phyloP scores from a whole-genome alignment of 2,888 invertebrate genomes.

The Cyaniris semiargus region DNA sequence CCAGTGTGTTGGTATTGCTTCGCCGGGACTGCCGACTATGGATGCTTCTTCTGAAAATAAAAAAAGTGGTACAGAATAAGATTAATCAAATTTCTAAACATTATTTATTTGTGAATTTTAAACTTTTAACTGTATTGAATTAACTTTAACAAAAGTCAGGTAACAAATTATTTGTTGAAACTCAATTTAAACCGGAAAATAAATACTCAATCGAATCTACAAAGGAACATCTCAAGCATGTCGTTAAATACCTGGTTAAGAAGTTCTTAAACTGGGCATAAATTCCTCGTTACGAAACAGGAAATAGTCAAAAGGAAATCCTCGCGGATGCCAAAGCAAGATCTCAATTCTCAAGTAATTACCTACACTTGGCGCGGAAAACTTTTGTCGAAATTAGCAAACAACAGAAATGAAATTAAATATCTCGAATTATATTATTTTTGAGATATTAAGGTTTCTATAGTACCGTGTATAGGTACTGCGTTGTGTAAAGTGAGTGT shows the following conservation, averaged over 20 bases:
- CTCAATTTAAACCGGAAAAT: neutral
- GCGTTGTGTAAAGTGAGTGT: too few species aligned
- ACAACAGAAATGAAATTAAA: neutral
- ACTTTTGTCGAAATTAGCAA: neutral
- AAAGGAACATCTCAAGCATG: neutral
- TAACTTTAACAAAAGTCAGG: neutral
- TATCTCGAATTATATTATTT: neutral
- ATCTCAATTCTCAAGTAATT: neutral
- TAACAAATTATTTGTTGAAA: neutral
- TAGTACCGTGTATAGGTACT: too few species aligned
- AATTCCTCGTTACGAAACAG: constrained; percentile 4
- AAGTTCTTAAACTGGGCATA: neutral
- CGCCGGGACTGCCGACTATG: constrained; percentile 67
- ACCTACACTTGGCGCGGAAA: neutral
- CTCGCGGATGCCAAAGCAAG: neutral
- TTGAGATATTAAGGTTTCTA: too few species aligned
- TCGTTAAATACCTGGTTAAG: neutral
- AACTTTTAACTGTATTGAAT: neutral
- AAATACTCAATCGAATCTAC: neutral
- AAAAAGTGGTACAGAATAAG: neutral
- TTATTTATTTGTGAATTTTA: neutral
- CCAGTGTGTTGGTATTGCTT: constrained; percentile 69
- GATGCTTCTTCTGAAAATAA: constrained; percentile 66
- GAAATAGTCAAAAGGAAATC: constrained; percentile 19
- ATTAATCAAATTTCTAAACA: too few species aligned